A percentile compares a stretch with the other conserved stretches of the same genome.
phyloP scores from a whole-genome alignment of 53 echinoderm and acorn worm genomes.

The Astropecten irregularis region DNA sequence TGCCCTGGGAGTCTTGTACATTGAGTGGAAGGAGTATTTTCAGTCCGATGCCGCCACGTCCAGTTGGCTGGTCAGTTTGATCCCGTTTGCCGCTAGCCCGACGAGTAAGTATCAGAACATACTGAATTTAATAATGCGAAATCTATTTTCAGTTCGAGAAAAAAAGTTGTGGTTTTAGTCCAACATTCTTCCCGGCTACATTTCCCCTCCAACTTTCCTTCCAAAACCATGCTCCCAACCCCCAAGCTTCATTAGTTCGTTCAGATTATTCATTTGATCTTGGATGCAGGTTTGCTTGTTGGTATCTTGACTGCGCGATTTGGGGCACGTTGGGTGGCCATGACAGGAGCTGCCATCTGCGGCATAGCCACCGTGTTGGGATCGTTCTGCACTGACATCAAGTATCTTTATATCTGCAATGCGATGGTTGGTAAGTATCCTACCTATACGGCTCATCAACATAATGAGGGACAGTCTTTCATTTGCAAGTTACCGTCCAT shows the following conservation, averaged over 20 bases:
- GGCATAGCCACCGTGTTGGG: not conserved
- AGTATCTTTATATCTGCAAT: not conserved
- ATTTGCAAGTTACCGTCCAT: no score
- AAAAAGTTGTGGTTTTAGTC: not conserved
- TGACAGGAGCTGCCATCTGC: not conserved
- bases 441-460: no score
- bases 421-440: constrained; percentile 25
- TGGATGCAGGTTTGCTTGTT: not conserved
- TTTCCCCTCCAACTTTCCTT: no score
- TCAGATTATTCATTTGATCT: no score
- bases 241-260: no score
- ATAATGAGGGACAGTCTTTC: no score
- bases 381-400: not conserved
- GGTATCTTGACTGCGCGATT: not conserved
- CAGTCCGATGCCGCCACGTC: not conserved
- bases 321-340: constrained; percentile 2
- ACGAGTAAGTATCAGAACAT: not conserved
- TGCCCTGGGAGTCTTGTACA: not conserved
- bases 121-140: no score
- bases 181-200: no score
- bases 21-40: constrained; percentile 24
- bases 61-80: constrained; percentile 8
- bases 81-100: not conserved
- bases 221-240: no score
- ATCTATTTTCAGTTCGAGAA: not conserved